Conservation (phyloP, 2,888 invertebrate genomes). For the Aporophyla lueneburgensis region DNA sequence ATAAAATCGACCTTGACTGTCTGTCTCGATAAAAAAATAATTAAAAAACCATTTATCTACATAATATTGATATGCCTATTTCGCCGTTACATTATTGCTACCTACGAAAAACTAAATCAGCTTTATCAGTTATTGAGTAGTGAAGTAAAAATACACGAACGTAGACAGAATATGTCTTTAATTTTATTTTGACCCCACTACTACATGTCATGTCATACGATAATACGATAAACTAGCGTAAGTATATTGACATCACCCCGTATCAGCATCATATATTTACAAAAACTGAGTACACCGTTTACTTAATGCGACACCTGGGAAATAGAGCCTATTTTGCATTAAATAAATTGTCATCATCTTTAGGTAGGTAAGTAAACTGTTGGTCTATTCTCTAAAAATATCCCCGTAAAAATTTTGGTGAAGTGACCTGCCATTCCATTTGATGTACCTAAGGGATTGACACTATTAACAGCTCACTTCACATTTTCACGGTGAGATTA, state of each 20-base stretch:
- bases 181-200: not conserved
- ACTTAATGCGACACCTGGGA: not conserved
- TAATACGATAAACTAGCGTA: not conserved
- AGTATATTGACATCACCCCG: not conserved
- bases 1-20: slow-evolving; percentile 19
- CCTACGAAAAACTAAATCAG: slow-evolving; percentile 11
- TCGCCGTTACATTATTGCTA: slow-evolving; percentile 2
- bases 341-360: too few species aligned
- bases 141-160: not conserved
- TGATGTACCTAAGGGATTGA: too few species aligned
- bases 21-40: slow-evolving; percentile 29
- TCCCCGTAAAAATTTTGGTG: too few species aligned
- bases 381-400: not conserved
- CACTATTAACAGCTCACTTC: too few species aligned
- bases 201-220: not conserved
- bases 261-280: not conserved
- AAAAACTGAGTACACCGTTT: not conserved
- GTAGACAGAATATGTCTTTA: not conserved
- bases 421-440: too few species aligned
- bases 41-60: slow-evolving; percentile 2
- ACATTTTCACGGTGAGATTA: too few species aligned
- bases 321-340: too few species aligned
- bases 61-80: slow-evolving; percentile 9
- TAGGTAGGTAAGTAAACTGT: not conserved
- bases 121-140: slow-evolving; percentile 17